phyloP scores from a whole-genome alignment of 2,113 vertebrate genomes.

The Rhineura floridana region DNA sequence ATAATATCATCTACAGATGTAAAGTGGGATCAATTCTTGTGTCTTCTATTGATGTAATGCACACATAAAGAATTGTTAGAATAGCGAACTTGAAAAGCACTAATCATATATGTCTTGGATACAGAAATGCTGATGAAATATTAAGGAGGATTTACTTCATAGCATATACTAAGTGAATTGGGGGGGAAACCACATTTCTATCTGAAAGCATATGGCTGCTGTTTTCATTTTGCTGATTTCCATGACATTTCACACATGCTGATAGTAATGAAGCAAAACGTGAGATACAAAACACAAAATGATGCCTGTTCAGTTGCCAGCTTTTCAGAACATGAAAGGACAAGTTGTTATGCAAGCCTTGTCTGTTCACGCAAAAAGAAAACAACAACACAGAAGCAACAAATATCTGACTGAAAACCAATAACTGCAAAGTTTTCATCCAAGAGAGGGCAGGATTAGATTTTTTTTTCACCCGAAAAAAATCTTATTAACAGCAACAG shows the following conservation, averaged over 20 bases:
- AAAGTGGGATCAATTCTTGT: background rate
- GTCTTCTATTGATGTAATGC: constrained; percentile 31
- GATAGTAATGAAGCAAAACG: constrained; percentile 30
- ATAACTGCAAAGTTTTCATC: constrained; percentile 54
- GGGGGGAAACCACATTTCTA: background rate
- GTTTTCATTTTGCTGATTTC: constrained; percentile 35
- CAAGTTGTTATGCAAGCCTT: constrained; percentile 57
- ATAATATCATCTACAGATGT: background rate
- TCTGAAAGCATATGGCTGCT: background rate
- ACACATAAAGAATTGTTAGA: constrained; percentile 18
- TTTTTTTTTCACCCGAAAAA: background rate
- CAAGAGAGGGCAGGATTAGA: constrained; percentile 28
- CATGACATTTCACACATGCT: constrained; percentile 50
- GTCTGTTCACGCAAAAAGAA: constrained; percentile 51
- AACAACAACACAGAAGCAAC: constrained; percentile 51
- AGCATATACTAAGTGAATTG: constrained; percentile 4
- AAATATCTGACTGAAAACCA: constrained; percentile 53
- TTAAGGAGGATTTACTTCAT: constrained; percentile 18
- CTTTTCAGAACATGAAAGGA: constrained; percentile 65
- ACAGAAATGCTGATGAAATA: constrained; percentile 22
- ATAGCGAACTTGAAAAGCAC: constrained; percentile 28
- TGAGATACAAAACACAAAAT: constrained; percentile 34
- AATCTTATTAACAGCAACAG: constrained; percentile 35
- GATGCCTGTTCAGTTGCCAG: constrained; percentile 50
- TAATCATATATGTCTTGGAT: constrained; percentile 25